Percentiles rank a stretch among this genome's conserved stretches.
phyloP scores from a whole-genome alignment of 2,888 invertebrate genomes.

The Cephalotes varians region DNA sequence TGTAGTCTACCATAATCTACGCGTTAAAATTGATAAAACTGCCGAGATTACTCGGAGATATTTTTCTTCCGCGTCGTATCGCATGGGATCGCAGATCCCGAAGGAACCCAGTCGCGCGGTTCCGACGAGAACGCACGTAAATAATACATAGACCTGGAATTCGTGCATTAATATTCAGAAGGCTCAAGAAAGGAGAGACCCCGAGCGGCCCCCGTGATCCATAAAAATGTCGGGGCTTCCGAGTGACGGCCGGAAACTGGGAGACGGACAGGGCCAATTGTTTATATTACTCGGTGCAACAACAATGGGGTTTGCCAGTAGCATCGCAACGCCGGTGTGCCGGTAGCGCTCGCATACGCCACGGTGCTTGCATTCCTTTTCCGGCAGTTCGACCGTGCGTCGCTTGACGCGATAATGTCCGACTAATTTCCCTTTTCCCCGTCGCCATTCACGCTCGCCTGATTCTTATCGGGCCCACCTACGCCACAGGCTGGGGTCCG shows the following conservation, averaged over 20 bases:
- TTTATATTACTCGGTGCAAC: conserved; percentile 84
- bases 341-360: conserved; percentile 68
- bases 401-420: conserved; percentile 73
- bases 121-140: conserved; percentile 58
- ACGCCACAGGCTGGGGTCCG: background rate
- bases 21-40: conserved; percentile 16
- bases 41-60: background rate
- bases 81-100: conserved; percentile 62
- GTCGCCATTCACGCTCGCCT: conserved; percentile 76
- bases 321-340: conserved; percentile 68
- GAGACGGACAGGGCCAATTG: conserved; percentile 85
- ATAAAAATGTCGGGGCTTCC: conserved; percentile 84
- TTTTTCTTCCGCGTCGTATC: background rate
- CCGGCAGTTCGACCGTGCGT: conserved; percentile 83
- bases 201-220: conserved; percentile 80
- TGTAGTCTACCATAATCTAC: background rate
- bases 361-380: conserved; percentile 76
- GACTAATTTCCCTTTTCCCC: conserved; percentile 78
- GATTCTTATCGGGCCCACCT: conserved; percentile 68
- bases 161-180: conserved; percentile 73
- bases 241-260: conserved; percentile 85
- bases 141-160: conserved; percentile 72
- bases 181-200: conserved; percentile 70
- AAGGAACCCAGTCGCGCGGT: conserved; percentile 65
- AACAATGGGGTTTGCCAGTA: conserved; percentile 81